A percentile compares a stretch with the other conserved stretches of the same genome.
phyloP scores from a whole-genome alignment of 2,113 vertebrate genomes.

The Spheniscus mendiculus region DNA sequence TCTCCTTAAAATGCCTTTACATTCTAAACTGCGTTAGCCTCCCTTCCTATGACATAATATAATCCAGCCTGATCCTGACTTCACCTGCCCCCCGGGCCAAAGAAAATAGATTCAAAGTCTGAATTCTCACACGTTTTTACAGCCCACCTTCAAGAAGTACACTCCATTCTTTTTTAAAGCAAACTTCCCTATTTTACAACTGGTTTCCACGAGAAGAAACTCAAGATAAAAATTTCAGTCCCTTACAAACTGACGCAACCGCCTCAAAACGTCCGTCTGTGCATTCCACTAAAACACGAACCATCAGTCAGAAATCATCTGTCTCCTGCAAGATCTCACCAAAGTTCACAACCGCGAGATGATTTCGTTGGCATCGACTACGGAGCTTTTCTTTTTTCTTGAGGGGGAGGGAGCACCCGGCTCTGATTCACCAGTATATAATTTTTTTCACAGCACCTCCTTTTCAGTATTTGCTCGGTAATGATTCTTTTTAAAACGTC shows the following conservation, averaged over 20 bases:
- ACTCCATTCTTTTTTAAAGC: background rate
- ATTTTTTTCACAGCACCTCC: background rate
- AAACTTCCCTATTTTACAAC: background rate
- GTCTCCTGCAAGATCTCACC: slow-evolving; percentile 39
- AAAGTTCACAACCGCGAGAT: slow-evolving; percentile 2
- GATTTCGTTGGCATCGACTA: slow-evolving; percentile 20
- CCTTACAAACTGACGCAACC: background rate
- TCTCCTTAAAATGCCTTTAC: slow-evolving; percentile 49
- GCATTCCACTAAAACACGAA: slow-evolving; percentile 44
- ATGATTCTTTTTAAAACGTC: slow-evolving; percentile 33
- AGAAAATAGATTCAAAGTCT: slow-evolving; percentile 15
- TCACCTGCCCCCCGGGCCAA: slow-evolving; percentile 1
- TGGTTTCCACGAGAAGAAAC: background rate
- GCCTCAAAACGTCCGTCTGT: slow-evolving; percentile 26
- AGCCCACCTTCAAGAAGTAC: background rate
- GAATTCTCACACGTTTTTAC: slow-evolving; percentile 24
- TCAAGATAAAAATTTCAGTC: slow-evolving; percentile 10
- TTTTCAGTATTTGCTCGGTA: background rate
- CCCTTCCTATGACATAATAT: background rate
- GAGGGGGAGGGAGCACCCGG: background rate
- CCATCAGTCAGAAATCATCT: slow-evolving; percentile 54
- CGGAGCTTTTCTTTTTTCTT: background rate
- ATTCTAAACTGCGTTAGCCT: slow-evolving; percentile 30
- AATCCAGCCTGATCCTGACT: slow-evolving; percentile 42
- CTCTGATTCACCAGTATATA: background rate